Percentiles rank a stretch among this genome's conserved stretches.
Conservation (phyloP, 2,888 invertebrate genomes). For the Brachyptera putata region DNA sequence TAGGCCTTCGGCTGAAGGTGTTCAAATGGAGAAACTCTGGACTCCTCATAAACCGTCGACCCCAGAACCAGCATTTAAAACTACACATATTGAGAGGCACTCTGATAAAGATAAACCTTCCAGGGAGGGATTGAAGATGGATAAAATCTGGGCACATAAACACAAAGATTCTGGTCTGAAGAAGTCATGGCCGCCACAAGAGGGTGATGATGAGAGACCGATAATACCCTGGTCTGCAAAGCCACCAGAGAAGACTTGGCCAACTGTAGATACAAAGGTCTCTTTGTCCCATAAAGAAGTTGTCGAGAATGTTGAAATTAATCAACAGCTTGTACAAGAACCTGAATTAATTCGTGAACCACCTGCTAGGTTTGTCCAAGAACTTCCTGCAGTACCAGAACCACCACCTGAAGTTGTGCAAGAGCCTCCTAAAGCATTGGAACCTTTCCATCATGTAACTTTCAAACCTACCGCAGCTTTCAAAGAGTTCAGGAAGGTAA, state of each 20-base stretch:
- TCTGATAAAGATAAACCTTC: conserved; percentile 51
- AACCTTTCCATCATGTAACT: conserved; percentile 35
- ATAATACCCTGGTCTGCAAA: conserved; percentile 42
- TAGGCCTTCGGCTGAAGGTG: conserved; percentile 42
- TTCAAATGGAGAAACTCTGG: conserved; percentile 45
- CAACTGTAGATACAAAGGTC: conserved; percentile 31
- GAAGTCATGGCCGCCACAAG: conserved; percentile 51
- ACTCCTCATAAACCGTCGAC: conserved; percentile 37
- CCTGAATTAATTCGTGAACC: conserved; percentile 10
- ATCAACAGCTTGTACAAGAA: conserved; percentile 25
- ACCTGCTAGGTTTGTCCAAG: neutral
- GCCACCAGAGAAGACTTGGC: conserved; percentile 44
- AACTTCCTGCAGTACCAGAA: neutral
- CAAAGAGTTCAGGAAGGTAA: too few species aligned
- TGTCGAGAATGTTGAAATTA: conserved; percentile 21
- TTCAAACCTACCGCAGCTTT: neutral
- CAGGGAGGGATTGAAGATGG: conserved; percentile 61
- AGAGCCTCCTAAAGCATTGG: conserved; percentile 31
- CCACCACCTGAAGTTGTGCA: conserved; percentile 18
- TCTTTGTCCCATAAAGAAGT: conserved; percentile 24
- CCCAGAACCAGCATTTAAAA: conserved; percentile 23
- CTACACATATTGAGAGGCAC: conserved; percentile 24
- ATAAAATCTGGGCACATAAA: conserved; percentile 61
- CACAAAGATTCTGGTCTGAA: conserved; percentile 46
- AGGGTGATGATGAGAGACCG: conserved; percentile 38